Evolutionary conservation across 2,113 vertebrate genomes (phyloP), one percentile per base, ranked within the genome.

Genomic region (Leptosomus discolor): DNA sequence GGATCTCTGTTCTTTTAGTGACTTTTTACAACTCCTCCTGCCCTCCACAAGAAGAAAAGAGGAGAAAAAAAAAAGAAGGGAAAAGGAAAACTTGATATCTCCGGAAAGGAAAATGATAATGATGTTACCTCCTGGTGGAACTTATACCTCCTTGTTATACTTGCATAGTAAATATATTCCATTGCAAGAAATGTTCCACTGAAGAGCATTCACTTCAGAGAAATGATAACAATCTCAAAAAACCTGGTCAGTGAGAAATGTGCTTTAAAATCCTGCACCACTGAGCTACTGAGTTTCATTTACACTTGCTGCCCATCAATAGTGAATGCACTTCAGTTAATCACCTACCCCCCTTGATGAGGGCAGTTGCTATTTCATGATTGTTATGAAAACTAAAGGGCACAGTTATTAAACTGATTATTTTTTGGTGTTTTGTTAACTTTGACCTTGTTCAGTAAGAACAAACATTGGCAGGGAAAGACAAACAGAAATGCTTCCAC

Each of bases 401-500:
- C 4, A 63, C 30, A 51, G 9, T 51, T 92, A 69, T 88, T 84
- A 90, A 71, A 86, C 21, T 24, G 37, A 15, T 36, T n/a, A 3
- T 11, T 64, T 45, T 63, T 23, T 7, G 48, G 4, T 39, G 13
- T 57, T 82, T 92, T 71, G 22, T 84, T 90, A 89, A 74, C 27
- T 87, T 58, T 74, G 71, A 63, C 84, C 70, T 83, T 68, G 12
- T 50, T 71, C 9, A 11, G 12, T 11, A 6, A 73, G 76, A 87
- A 51, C 26, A 83, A 43, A 79, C 3, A 11, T 11, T 61, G 84
- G 12, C 73, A 96, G 74, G 85, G 96, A 54, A 92, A 91, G 81
- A 96, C 80, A 96, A 97, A 97, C 90, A 97, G 81, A 92, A 82
- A 96, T 96, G 91, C 84, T 91, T 94, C 94, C 54, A 46, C n/a